Evolutionary conservation across 2,888 invertebrate genomes (phyloP), one percentile per base, ranked within the genome.

Genomic region (Fabriciana adippe): DNA sequence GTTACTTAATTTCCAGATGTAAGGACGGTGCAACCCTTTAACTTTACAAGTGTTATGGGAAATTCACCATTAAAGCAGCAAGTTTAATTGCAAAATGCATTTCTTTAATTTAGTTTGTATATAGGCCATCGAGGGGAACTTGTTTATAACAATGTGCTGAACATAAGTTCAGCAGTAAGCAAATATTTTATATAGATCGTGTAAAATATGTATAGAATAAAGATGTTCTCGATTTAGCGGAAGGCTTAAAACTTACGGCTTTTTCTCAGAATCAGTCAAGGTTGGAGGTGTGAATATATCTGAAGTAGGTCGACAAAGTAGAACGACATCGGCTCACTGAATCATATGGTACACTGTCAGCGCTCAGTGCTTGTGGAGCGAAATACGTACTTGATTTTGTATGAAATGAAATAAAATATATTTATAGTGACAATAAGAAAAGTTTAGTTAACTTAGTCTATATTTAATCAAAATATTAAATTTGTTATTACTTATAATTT

Each of bases 21-120:
- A 83, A 82, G 67, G 26, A 48, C 77, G 77, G 78, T 74, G 79
- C 75, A 83, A 81, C 85, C 85, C 88, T 89, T 86, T 90, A 84
- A 87, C 85, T 87, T 81, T 76, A 76, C 71, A 74, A 70, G 69
- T 73, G 81, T 70, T 79, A 77, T 74, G 79, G 82, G 79, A 86
- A 83, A 84, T 78, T 82, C 78, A 78, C 77, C 82, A 79, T 85
- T 85, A 85, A 76, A 77, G 72, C 78, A 67, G 66, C 59, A 76
- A 75, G 76, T 79, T 75, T 84, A 75, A 81, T 85, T 84, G 76
- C 79, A 83, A 80, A 81, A 74, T 84, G 35, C 48, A 75, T 78
- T 70, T 55, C 64, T 68, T 71, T 72, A 73, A 75, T 71, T 65
- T 75, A 78, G 18, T 48, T 14, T 78, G 78, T 85, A 85, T 87